Evolutionary conservation across 2,113 vertebrate species (phyloP), one percentile per base, ranked within the genome.

Genomic region (Columba janthina): DNA sequence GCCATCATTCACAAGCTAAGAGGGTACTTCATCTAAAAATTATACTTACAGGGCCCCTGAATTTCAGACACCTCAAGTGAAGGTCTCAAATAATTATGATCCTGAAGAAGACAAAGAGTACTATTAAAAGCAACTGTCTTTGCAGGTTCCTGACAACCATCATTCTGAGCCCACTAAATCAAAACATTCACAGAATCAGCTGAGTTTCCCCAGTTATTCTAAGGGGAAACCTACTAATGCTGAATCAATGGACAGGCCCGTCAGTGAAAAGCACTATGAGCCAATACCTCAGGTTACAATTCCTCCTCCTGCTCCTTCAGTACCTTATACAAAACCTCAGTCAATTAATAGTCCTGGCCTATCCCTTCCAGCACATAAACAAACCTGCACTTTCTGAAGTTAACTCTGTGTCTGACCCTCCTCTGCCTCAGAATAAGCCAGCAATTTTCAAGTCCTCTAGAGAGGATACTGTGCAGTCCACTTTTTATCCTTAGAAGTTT

Each of bases 51-150:
- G 98, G 90, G 95, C 97, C 56, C 97, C 56, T 24, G 98, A 99
- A 97, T 98, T 98, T 46, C 98, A 99, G 80, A 99, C 98, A 96
- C 98, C 98, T 94, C 98, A 99, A 32, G 51, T 94, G 4, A 98
- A 98, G 88, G 98, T 56, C 36, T 96, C 98, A 79, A 99, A 98
- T 95, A 98, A 98, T 96, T 98, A 98, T 11, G 98, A 98, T 91
- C 98, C 98, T 4, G 98, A 99, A 72, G 98, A 99, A 85, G 98
- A 99, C 53, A 98, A 99, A 92, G 98, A 98, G 56, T 98, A 98
- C 81, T 99, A 98, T 82, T 97, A 98, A 90, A 99, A 99, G 88
- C 98, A 99, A 96, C 96, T 99, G 62, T 99, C 98, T 64, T n/a
- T 96, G 25, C 98, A 98, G 62, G 73, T 98, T 65, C 96, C 98